Evolutionary conservation across 1,140 invertebrate genomes (phyloP), one percentile per base, ranked within the genome.

Genomic region (Sarcophaga bullata): DNA sequence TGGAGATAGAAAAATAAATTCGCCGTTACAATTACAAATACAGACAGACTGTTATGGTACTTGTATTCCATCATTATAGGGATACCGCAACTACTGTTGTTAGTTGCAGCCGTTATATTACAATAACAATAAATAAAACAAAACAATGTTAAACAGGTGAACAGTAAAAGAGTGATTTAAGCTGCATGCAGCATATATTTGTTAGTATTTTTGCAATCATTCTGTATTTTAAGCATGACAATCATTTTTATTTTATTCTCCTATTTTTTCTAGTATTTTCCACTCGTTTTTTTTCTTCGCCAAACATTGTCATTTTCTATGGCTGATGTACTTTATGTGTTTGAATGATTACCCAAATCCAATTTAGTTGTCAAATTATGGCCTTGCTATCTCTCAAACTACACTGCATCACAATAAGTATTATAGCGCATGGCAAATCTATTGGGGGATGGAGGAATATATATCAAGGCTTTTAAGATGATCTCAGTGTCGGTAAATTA

Each of bases 271-370:
- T n/a, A n/a, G n/a, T n/a, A n/a, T n/a, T n/a, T 58, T 58, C 9
- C 9, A 25, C 8, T 37, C 25, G 1, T 5, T 19, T 68, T 19
- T 68, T 68, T 68, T n/a, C n/a, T n/a, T 58, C 17, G 62, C 62
- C 62, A 68, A 19, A 68, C 62, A 68, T 68, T 68, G 62, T 68
- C 62, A 68, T 68, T 19, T 68, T 68, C 10, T 68, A 19, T 68
- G n/a, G 17, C n/a, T 68, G 62, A 68, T 68, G n/a, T 68, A 68
- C 19, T 68, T 68, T n/a, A n/a, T 68, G n/a, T 19, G n/a, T n/a
- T 68, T 68, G n/a, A 68, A 68, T 68, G 62, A 25, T n/a, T 68
- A n/a, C 13, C 54, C 15, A 6, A 58, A 68, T 1, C 62, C 3
- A 68, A 68, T 37, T n/a, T n/a, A n/a, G 25, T 37, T 37, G 4